Percentiles rank a stretch among this genome's conserved stretches.
Conservation (phyloP, 2,888 invertebrate species). For the Coecobrya sp. region DNA sequence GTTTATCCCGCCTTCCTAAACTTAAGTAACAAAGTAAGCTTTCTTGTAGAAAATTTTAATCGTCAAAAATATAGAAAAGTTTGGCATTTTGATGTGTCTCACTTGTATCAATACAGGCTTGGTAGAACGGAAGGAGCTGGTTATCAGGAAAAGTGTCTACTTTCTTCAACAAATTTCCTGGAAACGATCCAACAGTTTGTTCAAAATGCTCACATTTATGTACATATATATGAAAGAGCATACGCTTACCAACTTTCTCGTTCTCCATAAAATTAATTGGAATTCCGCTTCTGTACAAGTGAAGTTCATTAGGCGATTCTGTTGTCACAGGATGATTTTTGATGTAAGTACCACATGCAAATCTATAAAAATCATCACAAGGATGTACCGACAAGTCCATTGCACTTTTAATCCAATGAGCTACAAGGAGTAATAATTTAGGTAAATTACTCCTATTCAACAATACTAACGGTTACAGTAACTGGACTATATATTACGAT, state of each 20-base stretch:
- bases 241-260: slow-evolving; percentile 60
- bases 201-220: background rate
- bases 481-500: background rate
- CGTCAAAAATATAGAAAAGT: background rate
- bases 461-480: background rate
- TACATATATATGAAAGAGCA: background rate
- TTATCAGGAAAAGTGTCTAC: slow-evolving; percentile 67
- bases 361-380: slow-evolving; percentile 80
- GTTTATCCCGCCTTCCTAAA: slow-evolving; percentile 65
- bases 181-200: background rate
- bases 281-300: slow-evolving; percentile 65
- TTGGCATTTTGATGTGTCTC: background rate
- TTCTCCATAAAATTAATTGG: slow-evolving; percentile 72
- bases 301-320: background rate
- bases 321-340: slow-evolving; percentile 11
- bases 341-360: slow-evolving; percentile 76
- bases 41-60: background rate
- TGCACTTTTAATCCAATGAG: slow-evolving; percentile 70
- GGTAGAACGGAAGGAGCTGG: slow-evolving; percentile 80
- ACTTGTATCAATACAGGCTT: slow-evolving; percentile 79
- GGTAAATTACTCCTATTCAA: background rate
- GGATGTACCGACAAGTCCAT: slow-evolving; percentile 72
- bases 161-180: slow-evolving; percentile 73
- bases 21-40: slow-evolving; percentile 4
- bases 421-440: slow-evolving; percentile 20